Evolutionary conservation across 2,113 vertebrate genomes (phyloP), one percentile per base, ranked within the genome.

Genomic region (Catharus fuscescens): DNA sequence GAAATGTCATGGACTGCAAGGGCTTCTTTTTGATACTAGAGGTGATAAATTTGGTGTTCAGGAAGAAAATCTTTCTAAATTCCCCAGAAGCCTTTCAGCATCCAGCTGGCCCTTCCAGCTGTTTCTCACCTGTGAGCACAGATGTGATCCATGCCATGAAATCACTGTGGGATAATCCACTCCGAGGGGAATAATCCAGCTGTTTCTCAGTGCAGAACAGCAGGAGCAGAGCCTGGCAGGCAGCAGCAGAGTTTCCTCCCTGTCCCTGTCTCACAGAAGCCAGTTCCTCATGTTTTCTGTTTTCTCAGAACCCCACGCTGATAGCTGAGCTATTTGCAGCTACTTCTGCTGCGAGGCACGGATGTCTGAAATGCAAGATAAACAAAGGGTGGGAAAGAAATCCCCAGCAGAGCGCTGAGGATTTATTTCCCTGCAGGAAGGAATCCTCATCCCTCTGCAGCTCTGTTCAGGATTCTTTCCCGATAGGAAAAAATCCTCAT

Each of bases 291-390:
- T 59, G 76, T 19, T 5, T 50, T 5, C 57, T 15, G 23, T 61
- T 95, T 93, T 36, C 89, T 72, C 65, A 92, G 86, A 95, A 91
- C 14, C 6, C 17, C 12, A 0, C 29, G 12, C 7, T 40, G 56
- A n/a, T 84, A 18, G 24, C 80, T 23, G 53, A n/a, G 65, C 61
- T 95, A 52, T 95, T 93, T 86, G 65, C 83, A 92, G 89, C 54
- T 45, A 79, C 83, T 96, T 91, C 91, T 96, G 86, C 92, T 89
- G 53, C 60, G 16, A 67, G 65, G 48, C 83, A 12, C 80, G 74
- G 86, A 91, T 52, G 72, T 44, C 64, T 84, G 83, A 57, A 52
- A n/a, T 5, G 26, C 28, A 19, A 84, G 80, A 95, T 69, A 78
- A 95, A 93, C 44, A 67, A 81, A 31, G 60, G 31, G 28, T 48